Evolutionary conservation across 1,140 invertebrate genomes (phyloP).

Genomic region (honey bee (Apis mellifera)): DNA sequence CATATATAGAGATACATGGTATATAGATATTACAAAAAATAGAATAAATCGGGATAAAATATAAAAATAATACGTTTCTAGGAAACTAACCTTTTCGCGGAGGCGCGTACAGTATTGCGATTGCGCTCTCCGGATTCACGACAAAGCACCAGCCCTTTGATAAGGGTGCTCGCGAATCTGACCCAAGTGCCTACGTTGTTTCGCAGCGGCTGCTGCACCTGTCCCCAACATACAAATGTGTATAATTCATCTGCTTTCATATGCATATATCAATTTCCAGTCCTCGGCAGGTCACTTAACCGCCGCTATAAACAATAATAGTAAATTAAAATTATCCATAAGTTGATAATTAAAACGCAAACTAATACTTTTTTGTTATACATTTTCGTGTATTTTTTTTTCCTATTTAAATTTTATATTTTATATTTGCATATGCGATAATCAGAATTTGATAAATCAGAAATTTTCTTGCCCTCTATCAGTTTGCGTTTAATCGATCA

Average conservation of each 20-base stretch:
- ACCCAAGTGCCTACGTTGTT: constrained; percentile 89
- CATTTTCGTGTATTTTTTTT: neutral
- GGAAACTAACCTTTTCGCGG: constrained; percentile 79
- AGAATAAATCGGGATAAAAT: constrained; percentile 36
- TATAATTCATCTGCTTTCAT: constrained; percentile 49
- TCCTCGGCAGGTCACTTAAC: constrained; percentile 37
- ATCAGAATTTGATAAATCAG: too few relatives aligned
- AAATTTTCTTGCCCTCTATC: neutral
- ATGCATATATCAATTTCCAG: constrained; percentile 30
- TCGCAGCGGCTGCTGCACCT: constrained; percentile 89
- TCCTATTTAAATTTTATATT: neutral
- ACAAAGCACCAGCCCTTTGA: constrained; percentile 93
- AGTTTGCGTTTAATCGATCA: constrained; percentile 24
- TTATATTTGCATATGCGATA: neutral
- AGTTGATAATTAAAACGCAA: neutral
- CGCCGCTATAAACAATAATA: constrained; percentile 60
- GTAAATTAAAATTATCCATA: constrained; percentile 24
- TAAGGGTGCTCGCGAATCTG: constrained; percentile 95
- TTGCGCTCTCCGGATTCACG: constrained; percentile 81
- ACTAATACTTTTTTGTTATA: neutral
- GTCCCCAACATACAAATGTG: constrained; percentile 80
- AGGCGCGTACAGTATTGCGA: constrained; percentile 71
- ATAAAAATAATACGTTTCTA: constrained; percentile 67
- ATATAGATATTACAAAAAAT: neutral
- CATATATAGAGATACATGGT: neutral